phyloP scores from a whole-genome alignment of 2,888 invertebrate species.

The Callimorpha dominula region DNA sequence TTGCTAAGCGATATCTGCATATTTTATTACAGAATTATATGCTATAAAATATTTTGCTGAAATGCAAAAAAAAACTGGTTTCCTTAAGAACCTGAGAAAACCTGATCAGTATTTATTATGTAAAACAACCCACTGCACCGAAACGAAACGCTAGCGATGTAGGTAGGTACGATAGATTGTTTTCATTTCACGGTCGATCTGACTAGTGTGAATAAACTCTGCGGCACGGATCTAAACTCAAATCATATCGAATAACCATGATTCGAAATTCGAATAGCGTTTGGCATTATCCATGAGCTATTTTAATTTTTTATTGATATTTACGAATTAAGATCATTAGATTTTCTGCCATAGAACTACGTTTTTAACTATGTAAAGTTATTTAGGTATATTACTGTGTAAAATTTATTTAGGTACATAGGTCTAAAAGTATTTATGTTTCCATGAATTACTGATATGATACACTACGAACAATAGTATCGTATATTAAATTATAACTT shows the following conservation, averaged over 20 bases:
- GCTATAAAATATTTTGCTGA: slow-evolving; percentile 13
- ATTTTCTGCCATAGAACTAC: slow-evolving; percentile 22
- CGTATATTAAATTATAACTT: no score
- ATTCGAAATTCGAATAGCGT: slow-evolving; percentile 62
- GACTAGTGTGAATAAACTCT: slow-evolving; percentile 67
- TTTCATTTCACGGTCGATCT: slow-evolving; percentile 66
- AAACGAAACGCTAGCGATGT: slow-evolving; percentile 49
- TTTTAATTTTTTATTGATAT: slow-evolving; percentile 45
- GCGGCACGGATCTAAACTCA: slow-evolving; percentile 62
- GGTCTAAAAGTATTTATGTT: no score
- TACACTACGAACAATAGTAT: no score
- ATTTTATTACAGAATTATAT: neutral
- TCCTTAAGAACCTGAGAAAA: slow-evolving; percentile 29
- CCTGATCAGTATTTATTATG: slow-evolving; percentile 26
- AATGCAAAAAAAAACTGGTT: slow-evolving; percentile 27
- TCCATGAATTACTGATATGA: no score
- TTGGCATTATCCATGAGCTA: slow-evolving; percentile 52
- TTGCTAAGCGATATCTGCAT: slow-evolving; percentile 25
- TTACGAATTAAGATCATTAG: slow-evolving; percentile 18
- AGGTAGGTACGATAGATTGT: slow-evolving; percentile 48
- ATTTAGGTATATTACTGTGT: no score
- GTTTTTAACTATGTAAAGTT: no score
- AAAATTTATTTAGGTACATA: no score
- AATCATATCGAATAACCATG: slow-evolving; percentile 63
- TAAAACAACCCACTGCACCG: slow-evolving; percentile 39